Evolutionary conservation across 2,797 vertebrate species (phyloP).

Genomic region (Choloepus didactylus): DNA sequence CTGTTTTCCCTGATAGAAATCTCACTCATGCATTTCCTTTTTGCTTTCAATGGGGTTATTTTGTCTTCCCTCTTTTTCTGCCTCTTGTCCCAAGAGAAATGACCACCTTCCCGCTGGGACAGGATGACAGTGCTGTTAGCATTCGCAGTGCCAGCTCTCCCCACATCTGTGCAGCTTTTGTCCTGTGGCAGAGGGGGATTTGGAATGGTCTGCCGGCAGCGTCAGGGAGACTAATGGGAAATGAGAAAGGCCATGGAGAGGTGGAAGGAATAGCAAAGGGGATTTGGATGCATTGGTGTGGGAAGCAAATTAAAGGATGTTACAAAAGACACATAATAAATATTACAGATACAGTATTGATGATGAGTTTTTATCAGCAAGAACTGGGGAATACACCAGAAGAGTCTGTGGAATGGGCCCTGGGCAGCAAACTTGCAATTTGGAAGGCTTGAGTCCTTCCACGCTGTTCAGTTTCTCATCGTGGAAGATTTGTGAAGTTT

Average conservation of each 20-base stretch:
- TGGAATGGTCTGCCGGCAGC: slow-evolving; percentile 90
- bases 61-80: slow-evolving; percentile 84
- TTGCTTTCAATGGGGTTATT: slow-evolving; percentile 88
- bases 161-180: slow-evolving; percentile 90
- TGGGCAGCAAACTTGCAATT: too few species aligned
- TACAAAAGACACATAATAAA: not conserved
- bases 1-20: slow-evolving; percentile 89
- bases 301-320: slow-evolving; percentile 76
- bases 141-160: slow-evolving; percentile 87
- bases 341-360: not conserved
- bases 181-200: slow-evolving; percentile 87
- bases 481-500: not conserved
- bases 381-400: not conserved
- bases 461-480: not conserved
- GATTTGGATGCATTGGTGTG: slow-evolving; percentile 80
- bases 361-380: not conserved
- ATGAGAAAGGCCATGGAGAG: slow-evolving; percentile 78
- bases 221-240: slow-evolving; percentile 89
- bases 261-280: slow-evolving; percentile 56
- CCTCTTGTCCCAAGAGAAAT: slow-evolving; percentile 85
- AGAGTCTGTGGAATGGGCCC: not conserved
- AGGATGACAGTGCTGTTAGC: slow-evolving; percentile 86
- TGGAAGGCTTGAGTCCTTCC: not conserved
- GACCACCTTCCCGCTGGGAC: slow-evolving; percentile 87
- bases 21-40: slow-evolving; percentile 89